phyloP scores from a whole-genome alignment of 2,888 invertebrate genomes.

The Noctua fimbriata region DNA sequence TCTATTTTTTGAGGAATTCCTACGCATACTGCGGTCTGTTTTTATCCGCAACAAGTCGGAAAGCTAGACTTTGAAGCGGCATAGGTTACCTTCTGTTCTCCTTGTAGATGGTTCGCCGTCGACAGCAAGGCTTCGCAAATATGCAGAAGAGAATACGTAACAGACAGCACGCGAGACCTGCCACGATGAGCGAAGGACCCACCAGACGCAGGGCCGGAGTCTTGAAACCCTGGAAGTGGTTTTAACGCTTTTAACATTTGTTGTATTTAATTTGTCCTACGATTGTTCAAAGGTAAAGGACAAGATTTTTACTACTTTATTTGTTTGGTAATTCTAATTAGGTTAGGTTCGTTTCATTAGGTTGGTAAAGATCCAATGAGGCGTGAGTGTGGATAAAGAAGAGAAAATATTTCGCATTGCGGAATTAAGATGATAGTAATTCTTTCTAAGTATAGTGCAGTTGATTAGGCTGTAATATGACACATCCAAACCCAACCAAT shows the following conservation, averaged over 20 bases:
- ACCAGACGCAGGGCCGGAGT: slow-evolving; percentile 96
- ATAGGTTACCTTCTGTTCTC: slow-evolving; percentile 89
- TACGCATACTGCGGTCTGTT: neutral
- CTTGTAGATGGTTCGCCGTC: slow-evolving; percentile 91
- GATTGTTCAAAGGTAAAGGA: neutral
- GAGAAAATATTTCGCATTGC: neutral
- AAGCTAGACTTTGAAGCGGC: neutral
- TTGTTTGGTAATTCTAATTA: neutral
- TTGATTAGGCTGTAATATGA: neutral
- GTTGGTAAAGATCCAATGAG: too few relatives aligned
- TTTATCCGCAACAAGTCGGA: neutral
- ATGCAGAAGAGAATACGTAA: slow-evolving; percentile 96
- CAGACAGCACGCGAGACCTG: slow-evolving; percentile 95
- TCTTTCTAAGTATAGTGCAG: neutral
- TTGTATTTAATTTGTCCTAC: neutral
- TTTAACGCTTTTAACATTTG: slow-evolving; percentile 17
- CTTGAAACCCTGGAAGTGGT: slow-evolving; percentile 91
- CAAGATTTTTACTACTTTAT: neutral
- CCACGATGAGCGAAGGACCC: slow-evolving; percentile 94
- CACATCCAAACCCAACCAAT: neutral
- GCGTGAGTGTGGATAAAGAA: neutral
- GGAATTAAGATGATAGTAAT: neutral
- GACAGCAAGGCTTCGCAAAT: slow-evolving; percentile 94
- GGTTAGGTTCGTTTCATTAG: neutral
- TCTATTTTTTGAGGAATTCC: neutral